A percentile compares a stretch with the other conserved stretches of the same genome.
Evolutionary conservation across 2,888 invertebrate genomes (phyloP).

Genomic region (Mesorhabditis spiculigera): DNA sequence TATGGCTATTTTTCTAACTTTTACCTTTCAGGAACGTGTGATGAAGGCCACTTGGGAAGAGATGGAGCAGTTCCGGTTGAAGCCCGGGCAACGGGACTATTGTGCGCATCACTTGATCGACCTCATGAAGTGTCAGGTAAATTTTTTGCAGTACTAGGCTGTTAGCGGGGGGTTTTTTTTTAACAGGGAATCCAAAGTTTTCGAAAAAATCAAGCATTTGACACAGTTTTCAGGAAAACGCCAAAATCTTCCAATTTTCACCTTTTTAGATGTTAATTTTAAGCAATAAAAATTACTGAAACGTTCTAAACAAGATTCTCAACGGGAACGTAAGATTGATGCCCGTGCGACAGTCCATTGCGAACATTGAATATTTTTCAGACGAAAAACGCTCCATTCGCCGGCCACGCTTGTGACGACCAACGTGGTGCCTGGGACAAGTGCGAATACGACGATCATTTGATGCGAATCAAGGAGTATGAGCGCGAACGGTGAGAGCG

Average conservation of each 20-base stretch:
- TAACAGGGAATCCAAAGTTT: too few species aligned
- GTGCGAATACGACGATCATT: constrained; percentile 55
- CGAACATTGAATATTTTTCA: constrained; percentile 18
- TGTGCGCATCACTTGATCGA: constrained; percentile 54
- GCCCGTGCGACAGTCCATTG: too few species aligned
- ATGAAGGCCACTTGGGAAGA: constrained; percentile 47
- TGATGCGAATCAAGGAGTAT: constrained; percentile 47
- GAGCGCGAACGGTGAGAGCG: too few species aligned
- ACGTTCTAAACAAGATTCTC: too few species aligned
- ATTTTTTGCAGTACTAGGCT: not conserved
- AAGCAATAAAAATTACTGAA: too few species aligned
- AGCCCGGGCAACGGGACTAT: constrained; percentile 52
- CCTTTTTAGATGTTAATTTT: too few species aligned
- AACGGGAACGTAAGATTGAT: too few species aligned
- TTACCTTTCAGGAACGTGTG: constrained; percentile 25
- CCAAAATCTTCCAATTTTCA: too few species aligned
- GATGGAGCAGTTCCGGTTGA: constrained; percentile 48
- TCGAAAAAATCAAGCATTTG: not conserved
- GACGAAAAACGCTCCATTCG: constrained; percentile 49
- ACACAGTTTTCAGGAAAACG: too few species aligned
- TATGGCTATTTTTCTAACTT: not conserved
- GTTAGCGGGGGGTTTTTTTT: too few species aligned
- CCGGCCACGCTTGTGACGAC: constrained; percentile 47
- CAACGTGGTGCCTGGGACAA: constrained; percentile 47
- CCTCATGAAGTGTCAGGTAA: constrained; percentile 50